A percentile compares a stretch with the other conserved stretches of the same genome.
phyloP scores from a whole-genome alignment of 2,888 invertebrate genomes.

The Eutolmus rufibarbis region DNA sequence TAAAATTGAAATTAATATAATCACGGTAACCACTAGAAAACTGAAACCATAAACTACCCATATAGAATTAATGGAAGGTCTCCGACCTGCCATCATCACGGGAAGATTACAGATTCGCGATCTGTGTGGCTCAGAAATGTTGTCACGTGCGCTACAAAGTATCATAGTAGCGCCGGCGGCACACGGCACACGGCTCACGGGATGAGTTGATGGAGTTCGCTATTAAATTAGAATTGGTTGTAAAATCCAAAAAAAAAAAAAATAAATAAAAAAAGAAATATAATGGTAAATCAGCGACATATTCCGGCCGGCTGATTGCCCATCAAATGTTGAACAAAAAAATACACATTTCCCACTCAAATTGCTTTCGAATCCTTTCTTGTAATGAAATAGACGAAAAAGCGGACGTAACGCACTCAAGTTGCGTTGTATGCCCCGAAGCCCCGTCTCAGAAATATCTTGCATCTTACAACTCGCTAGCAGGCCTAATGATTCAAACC shows the following conservation, averaged over 20 bases:
- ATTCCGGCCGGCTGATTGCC: background rate
- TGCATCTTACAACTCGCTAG: background rate
- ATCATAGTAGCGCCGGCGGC: background rate
- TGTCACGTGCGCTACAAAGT: constrained; percentile 11
- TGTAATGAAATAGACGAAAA: background rate
- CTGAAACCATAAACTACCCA: constrained; percentile 22
- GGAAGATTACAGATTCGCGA: background rate
- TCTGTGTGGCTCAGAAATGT: background rate
- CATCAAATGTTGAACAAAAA: background rate
- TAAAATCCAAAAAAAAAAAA: background rate
- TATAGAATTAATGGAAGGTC: constrained; percentile 2
- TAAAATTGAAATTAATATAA: constrained; percentile 18
- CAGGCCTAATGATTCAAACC: constrained; percentile 22
- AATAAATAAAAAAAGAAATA: background rate
- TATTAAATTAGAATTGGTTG: constrained; percentile 6
- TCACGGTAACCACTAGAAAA: constrained; percentile 17
- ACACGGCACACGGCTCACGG: background rate
- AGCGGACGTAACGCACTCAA: background rate
- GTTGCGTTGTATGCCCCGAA: background rate
- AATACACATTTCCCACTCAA: background rate
- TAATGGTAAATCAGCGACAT: background rate
- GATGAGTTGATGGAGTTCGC: background rate
- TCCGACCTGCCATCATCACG: constrained; percentile 6
- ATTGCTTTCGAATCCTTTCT: background rate
- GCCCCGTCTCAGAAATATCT: background rate